Base-by-base conservation (phyloP, 2,888 invertebrate species). In the Scaptomyza parva region DNA sequence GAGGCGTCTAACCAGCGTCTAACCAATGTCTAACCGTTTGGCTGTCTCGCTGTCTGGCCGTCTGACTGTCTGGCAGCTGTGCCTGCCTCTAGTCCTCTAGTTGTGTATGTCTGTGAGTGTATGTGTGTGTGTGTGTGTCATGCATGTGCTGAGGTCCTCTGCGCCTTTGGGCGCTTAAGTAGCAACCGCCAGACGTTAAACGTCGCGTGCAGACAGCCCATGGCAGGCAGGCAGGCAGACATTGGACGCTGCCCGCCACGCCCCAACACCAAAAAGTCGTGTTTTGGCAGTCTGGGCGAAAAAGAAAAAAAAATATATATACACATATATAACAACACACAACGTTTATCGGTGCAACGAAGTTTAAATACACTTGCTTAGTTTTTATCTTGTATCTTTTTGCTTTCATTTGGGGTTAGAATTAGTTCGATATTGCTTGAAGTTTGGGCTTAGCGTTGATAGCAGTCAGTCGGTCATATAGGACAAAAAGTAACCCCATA, bases 181-280 rank as follows among this genome's bases (percentile, higher is more conserved):
- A 74, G 80, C 80, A 63, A 61, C 75, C 61, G 75, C 72, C 87
- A 84, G 82, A 81, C 81, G 81, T 74, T 84, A 80, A 84, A 84
- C 70, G 87, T 83, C 87, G 82, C 82, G 82, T 83, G 82, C 85
- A 83, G 82, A 82, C 79, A 74, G 81, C 70, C 70, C 70, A 58
- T 30, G 43, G 33, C 52, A 60, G 52, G 28, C 53, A 40, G 40
- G 28, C 51, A 59, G 51, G 41, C 54, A 41, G 41, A 30, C 53
- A 54, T 62, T 40, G 52, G 47, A 43, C 66, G 47, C 35, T 26
- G 59, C 62, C 8, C 20, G 18, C 17, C 28, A 22, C 28, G 18
- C 30, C 37, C 50, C 37, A 30, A 52, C 52, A 30, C 37, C 51
- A 26, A 28, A 35, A 65, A 52, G 50, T 53, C 51, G 26, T 60